These are phyloP conservation scores for Atractosteus spatula DNA, from an alignment of 2,113 vertebrate species.

Conservation along the genomic window DNA sequence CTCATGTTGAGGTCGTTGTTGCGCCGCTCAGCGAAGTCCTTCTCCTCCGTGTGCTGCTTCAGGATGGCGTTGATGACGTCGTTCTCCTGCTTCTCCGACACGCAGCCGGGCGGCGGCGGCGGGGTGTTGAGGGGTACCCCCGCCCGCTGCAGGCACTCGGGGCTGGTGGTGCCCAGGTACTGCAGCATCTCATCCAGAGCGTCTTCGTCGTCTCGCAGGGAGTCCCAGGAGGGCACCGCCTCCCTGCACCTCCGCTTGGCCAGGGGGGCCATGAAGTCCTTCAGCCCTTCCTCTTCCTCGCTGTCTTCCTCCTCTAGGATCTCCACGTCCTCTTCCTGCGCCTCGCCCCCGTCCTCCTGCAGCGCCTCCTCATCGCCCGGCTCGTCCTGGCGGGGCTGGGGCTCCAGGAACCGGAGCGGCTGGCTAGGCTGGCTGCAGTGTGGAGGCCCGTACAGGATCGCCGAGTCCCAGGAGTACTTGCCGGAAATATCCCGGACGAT, in stretches of 20 bases:
- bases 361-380: constrained; percentile 23
- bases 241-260: constrained; percentile 85
- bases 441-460: constrained; percentile 89
- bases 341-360: constrained; percentile 25
- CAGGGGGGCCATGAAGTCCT: constrained; percentile 72
- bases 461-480: constrained; percentile 96
- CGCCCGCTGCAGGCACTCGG: constrained; percentile 92
- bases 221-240: constrained; percentile 88
- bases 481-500: constrained; percentile 93
- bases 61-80: constrained; percentile 97
- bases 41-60: constrained; percentile 90
- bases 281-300: constrained; percentile 58
- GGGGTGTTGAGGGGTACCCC: constrained; percentile 92
- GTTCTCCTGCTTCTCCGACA: constrained; percentile 97
- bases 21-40: constrained; percentile 84
- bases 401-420: constrained; percentile 22
- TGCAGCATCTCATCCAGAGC: constrained; percentile 92
- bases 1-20: constrained; percentile 88
- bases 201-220: constrained; percentile 86
- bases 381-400: constrained; percentile 26
- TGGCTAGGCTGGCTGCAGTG: constrained; percentile 47
- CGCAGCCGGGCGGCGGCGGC: constrained; percentile 85
- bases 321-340: constrained; percentile 55
- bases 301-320: constrained; percentile 57
- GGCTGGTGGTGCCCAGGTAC: constrained; percentile 89